A percentile compares a stretch with the other conserved stretches of the same genome.
These are phyloP conservation scores for Australoheros facetus DNA, from an alignment of 2,797 vertebrate species.

Conservation along the genomic window DNA sequence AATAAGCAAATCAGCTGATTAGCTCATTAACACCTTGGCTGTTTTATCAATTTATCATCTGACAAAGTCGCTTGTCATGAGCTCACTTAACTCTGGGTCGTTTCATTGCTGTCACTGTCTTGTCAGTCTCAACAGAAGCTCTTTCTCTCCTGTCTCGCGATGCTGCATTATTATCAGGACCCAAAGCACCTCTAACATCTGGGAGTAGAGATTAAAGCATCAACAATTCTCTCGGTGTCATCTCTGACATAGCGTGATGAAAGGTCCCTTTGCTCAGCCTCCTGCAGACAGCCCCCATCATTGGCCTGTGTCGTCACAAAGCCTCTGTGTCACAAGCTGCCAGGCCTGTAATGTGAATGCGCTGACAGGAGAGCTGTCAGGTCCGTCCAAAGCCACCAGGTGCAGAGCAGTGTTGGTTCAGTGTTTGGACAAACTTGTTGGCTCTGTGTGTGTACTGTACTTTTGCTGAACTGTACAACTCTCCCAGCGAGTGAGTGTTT, in stretches of 20 bases:
- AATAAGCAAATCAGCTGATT: conserved; percentile 34
- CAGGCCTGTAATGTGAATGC: conserved; percentile 67
- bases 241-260: conserved; percentile 44
- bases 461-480: conserved; percentile 27
- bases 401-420: conserved; percentile 46
- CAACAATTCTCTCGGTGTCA: conserved; percentile 52
- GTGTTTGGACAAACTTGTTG: conserved; percentile 52
- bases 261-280: conserved; percentile 57
- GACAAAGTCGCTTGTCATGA: conserved; percentile 5
- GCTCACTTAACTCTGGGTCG: background rate
- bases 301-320: conserved; percentile 44
- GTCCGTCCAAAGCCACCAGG: conserved; percentile 54
- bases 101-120: conserved; percentile 22
- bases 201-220: conserved; percentile 61
- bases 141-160: conserved; percentile 13
- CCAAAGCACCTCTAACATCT: conserved; percentile 45
- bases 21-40: conserved; percentile 30
- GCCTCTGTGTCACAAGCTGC: conserved; percentile 50
- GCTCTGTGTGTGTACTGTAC: conserved; percentile 3
- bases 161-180: conserved; percentile 32
- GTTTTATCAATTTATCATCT: conserved; percentile 11
- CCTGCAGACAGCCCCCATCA: conserved; percentile 27
- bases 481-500: conserved; percentile 26
- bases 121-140: conserved; percentile 12
- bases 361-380: conserved; percentile 68